phyloP scores from a whole-genome alignment of 2,888 invertebrate genomes.

The Micropterix aruncella region DNA sequence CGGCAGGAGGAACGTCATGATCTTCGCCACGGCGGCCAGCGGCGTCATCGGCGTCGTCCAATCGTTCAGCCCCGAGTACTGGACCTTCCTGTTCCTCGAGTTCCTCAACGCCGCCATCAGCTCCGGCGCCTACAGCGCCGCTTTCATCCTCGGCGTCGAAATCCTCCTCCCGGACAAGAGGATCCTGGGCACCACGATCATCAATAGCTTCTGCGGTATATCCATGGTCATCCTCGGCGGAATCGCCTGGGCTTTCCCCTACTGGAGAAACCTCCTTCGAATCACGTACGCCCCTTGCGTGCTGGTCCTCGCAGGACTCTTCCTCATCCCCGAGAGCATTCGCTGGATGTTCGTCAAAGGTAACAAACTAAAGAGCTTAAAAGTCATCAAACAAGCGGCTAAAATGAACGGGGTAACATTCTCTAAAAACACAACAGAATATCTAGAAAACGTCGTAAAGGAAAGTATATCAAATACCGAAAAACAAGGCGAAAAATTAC shows the following conservation, averaged over 20 bases:
- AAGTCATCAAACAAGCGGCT: not conserved
- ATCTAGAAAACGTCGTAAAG: not conserved
- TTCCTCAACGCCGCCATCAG: slow-evolving; percentile 35
- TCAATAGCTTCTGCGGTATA: slow-evolving; percentile 29
- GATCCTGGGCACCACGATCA: slow-evolving; percentile 30
- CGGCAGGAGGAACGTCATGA: slow-evolving; percentile 32
- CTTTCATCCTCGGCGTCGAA: slow-evolving; percentile 34
- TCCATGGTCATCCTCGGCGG: slow-evolving; percentile 30
- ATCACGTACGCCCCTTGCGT: slow-evolving; percentile 31
- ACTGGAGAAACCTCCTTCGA: slow-evolving; percentile 30
- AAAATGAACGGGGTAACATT: slow-evolving; percentile 10
- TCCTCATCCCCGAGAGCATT: slow-evolving; percentile 31
- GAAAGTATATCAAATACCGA: slow-evolving; percentile 15
- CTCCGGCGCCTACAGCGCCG: slow-evolving; percentile 36
- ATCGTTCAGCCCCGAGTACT: slow-evolving; percentile 32
- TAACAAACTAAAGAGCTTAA: slow-evolving; percentile 10
- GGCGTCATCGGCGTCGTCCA: slow-evolving; percentile 32
- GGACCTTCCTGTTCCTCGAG: slow-evolving; percentile 34
- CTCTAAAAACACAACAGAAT: not conserved
- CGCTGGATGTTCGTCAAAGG: slow-evolving; percentile 35
- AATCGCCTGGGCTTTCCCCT: slow-evolving; percentile 29
- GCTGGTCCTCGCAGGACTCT: slow-evolving; percentile 25
- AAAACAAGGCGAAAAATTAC: slow-evolving; percentile 20
- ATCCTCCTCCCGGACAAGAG: slow-evolving; percentile 29
- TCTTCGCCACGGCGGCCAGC: slow-evolving; percentile 28